Base-by-base conservation (phyloP, 2,113 vertebrate species). In the Pholis gunnellus region DNA sequence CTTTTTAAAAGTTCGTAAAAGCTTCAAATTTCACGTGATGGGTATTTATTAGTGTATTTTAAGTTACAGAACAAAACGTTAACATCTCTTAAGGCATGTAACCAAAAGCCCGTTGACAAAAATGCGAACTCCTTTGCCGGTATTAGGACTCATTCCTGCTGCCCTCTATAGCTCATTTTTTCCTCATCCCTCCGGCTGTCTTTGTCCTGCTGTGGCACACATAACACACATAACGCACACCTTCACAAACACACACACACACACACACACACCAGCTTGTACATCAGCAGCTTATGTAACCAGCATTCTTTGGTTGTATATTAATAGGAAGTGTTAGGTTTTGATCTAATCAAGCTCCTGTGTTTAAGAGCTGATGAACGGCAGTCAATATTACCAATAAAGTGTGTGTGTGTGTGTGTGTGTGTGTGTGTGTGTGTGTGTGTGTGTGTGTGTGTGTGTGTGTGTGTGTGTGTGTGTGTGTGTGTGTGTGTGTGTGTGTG, bases 201-300 rank as follows among this genome's bases (percentile, higher is more conserved):
- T 77, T 61, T 27, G n/a, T 67, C 75, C 50, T 59, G 20, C 50
- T 70, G 57, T 78, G 46, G 59, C 44, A 69, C 40, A 80, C 42
- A 71, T n/a, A 60, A 5, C 34, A 67, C 60, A 44, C 42, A 71
- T n/a, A 60, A 5, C 34, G 63, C 60, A 44, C 52, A 73, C 56
- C 57, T 48, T 59, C 38, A 71, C 17, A 44, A 9, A 67, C 66
- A 63, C 38, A 64, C 44, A 31, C 54, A 80, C 68, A 64, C 67
- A 64, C 25, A 64, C 20, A 78, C 9, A 72, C 44, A 52, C 60
- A 72, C 29, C 18, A 2, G 14, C 65, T 73, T 60, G 34, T 25
- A 78, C 66, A 78, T 56, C 34, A 54, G 22, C 69, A 40, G n/a
- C 60, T 85, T 74, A 78, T 78, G 71, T 75, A 87, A 86, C 38